A percentile compares a stretch with the other conserved stretches of the same genome.
Evolutionary conservation across 2,113 vertebrate species (phyloP).

Genomic region (Oryzias celebensis): DNA sequence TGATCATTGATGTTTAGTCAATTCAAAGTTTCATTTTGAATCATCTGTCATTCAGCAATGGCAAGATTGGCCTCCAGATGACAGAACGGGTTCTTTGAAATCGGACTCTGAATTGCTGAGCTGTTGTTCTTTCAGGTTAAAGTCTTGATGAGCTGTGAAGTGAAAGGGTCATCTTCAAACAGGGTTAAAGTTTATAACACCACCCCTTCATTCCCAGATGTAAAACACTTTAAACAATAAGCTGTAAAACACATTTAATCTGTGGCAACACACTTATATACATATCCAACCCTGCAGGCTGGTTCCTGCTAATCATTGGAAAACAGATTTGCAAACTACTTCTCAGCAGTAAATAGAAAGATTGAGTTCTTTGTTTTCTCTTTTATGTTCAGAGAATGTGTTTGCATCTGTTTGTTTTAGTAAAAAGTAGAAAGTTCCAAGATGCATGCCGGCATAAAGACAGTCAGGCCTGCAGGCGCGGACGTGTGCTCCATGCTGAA

Average conservation of each 20-base stretch:
- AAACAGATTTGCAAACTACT: slow-evolving; percentile 24
- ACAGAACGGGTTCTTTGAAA: slow-evolving; percentile 5
- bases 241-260: not conserved
- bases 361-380: too few species aligned
- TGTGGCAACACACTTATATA: slow-evolving; percentile 2
- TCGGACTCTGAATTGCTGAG: not conserved
- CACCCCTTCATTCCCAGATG: slow-evolving; percentile 1
- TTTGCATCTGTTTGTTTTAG: slow-evolving; percentile 22
- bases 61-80: too few species aligned
- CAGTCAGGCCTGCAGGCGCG: slow-evolving; percentile 36
- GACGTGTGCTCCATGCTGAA: slow-evolving; percentile 67
- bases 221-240: slow-evolving; percentile 17
- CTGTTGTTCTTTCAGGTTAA: not conserved
- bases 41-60: too few species aligned
- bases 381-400: slow-evolving; percentile 11
- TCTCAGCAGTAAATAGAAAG: not conserved
- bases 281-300: slow-evolving; percentile 11
- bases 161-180: slow-evolving; percentile 18
- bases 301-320: slow-evolving; percentile 9
- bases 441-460: slow-evolving; percentile 10
- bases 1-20: too few species aligned
- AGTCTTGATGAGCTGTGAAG: slow-evolving; percentile 16
- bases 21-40: too few species aligned
- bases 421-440: slow-evolving; percentile 47
- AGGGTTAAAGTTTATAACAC: slow-evolving; percentile 11